These are phyloP conservation scores for Drosophila saltans DNA, from an alignment of 1,140 invertebrate genomes.

Conservation along the genomic window DNA sequence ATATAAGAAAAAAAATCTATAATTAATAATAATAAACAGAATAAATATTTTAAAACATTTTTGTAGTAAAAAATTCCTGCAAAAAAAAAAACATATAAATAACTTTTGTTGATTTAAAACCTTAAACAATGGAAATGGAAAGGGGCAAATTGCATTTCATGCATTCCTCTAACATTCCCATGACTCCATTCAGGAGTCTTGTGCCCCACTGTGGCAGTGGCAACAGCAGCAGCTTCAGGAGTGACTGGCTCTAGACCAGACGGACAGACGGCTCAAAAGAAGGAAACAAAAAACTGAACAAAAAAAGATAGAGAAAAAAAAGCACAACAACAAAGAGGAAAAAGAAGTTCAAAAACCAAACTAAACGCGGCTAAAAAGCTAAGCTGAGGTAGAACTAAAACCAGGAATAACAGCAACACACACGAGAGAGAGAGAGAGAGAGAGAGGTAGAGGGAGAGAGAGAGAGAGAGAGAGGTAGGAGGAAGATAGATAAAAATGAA, in stretches of 20 bases:
- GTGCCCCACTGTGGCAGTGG: slow-evolving; percentile 15
- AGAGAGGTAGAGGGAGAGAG: no score
- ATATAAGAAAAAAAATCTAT: no score
- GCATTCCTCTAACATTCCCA: not conserved
- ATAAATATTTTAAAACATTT: no score
- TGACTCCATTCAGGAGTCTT: not conserved
- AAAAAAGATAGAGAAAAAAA: slow-evolving; percentile 9
- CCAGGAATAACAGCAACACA: not conserved
- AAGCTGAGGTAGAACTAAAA: slow-evolving; percentile 30
- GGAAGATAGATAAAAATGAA: slow-evolving; percentile 25
- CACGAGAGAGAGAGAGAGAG: no score
- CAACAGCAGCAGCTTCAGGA: slow-evolving; percentile 18
- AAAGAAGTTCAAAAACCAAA: slow-evolving; percentile 50
- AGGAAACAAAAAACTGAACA: slow-evolving; percentile 11
- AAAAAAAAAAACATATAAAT: no score
- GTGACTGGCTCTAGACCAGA: slow-evolving; percentile 44
- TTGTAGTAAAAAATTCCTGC: no score
- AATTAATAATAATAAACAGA: no score
- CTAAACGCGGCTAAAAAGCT: slow-evolving; percentile 65
- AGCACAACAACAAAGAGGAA: slow-evolving; percentile 21
- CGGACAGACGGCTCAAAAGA: slow-evolving; percentile 52
- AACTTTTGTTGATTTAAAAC: no score
- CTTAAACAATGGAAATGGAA: not conserved
- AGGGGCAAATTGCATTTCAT: not conserved
- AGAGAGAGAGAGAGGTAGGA: not conserved